These are phyloP conservation scores for Micromesistius poutassou DNA, from an alignment of 2,797 vertebrate genomes.

Conservation along the genomic window DNA sequence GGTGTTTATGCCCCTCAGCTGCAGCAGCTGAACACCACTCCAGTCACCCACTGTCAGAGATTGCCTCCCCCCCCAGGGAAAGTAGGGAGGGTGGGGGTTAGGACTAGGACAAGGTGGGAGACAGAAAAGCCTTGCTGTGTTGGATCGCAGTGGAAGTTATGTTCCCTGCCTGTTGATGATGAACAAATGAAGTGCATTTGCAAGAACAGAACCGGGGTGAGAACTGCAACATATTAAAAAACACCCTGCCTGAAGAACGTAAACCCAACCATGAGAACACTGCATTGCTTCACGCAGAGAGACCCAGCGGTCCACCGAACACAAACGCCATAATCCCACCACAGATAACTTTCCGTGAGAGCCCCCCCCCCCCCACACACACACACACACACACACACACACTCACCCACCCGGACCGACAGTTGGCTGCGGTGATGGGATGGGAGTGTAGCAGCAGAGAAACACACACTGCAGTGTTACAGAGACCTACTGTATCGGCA, in stretches of 20 bases:
- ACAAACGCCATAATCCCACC: background rate
- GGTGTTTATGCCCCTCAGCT: constrained; percentile 23
- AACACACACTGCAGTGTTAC: background rate
- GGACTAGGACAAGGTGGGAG: background rate
- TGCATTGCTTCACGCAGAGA: background rate
- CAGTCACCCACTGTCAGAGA: background rate
- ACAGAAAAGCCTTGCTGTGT: background rate
- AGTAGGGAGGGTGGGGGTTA: no score
- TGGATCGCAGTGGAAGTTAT: background rate
- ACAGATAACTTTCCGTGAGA: background rate
- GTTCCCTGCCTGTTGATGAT: background rate
- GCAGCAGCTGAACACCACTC: background rate
- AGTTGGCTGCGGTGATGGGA: background rate
- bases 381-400: background rate
- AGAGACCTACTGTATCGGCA: background rate
- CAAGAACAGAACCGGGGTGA: background rate
- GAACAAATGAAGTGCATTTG: background rate
- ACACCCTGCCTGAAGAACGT: no score
- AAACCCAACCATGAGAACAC: background rate
- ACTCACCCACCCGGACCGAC: background rate
- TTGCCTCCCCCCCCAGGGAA: no score
- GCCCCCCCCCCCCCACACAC: background rate
- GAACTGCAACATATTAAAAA: no score
- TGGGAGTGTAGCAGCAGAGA: background rate
- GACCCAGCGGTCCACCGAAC: background rate